phyloP scores from a whole-genome alignment of 2,113 vertebrate species.

The Cervus canadensis region DNA sequence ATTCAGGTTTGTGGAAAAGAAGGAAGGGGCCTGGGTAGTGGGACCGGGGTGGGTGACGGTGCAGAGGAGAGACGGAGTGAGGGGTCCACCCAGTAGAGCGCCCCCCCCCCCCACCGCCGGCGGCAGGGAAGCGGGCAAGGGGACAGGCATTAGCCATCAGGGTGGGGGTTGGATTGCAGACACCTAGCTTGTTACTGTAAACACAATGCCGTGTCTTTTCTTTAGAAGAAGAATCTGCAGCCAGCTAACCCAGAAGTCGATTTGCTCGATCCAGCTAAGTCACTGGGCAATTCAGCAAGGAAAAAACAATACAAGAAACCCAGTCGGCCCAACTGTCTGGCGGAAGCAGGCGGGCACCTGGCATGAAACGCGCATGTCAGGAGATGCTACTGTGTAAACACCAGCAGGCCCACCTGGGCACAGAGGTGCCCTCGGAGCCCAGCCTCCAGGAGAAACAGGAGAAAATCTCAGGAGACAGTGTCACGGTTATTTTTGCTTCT shows the following conservation, averaged over 20 bases:
- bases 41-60: fast-evolving
- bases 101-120: fast-evolving
- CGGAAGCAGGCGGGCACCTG: fast-evolving
- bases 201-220: fast-evolving
- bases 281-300: neutral
- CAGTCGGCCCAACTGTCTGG: neutral
- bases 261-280: neutral
- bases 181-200: neutral
- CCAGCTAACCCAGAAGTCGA: neutral
- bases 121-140: too few species aligned
- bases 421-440: neutral
- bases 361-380: fast-evolving
- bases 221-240: neutral
- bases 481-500: neutral
- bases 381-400: too few species aligned
- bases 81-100: too few species aligned
- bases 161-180: fast-evolving
- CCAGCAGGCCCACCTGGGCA: neutral
- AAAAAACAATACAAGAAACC: neutral
- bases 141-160: fast-evolving
- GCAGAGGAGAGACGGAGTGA: fast-evolving
- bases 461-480: neutral
- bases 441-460: neutral
- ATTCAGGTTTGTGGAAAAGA: neutral
- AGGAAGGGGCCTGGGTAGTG: neutral